These are phyloP conservation scores for Tapera naevia DNA, from an alignment of 2,797 vertebrate genomes.

Conservation along the genomic window DNA sequence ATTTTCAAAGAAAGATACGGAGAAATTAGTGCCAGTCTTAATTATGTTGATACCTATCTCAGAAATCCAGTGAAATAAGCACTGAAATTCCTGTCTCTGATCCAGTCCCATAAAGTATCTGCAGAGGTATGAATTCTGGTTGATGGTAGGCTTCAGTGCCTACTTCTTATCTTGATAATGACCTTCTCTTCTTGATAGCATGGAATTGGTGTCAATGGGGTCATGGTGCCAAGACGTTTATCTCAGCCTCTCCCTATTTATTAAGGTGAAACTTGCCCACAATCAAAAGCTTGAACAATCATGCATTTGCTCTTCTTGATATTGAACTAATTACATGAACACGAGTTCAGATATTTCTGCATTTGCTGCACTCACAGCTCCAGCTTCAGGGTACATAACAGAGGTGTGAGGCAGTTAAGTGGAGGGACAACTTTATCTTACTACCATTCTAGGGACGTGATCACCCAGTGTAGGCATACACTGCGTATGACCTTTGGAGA, in stretches of 20 bases:
- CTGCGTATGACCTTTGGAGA: fast-evolving
- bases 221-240: not conserved
- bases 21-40: not conserved
- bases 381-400: not conserved
- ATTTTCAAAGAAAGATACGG: not conserved
- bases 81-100: not conserved
- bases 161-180: not conserved
- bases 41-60: not conserved
- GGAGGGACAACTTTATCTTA: not conserved
- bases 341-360: not conserved
- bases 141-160: not conserved
- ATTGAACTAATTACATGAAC: not conserved
- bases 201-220: not conserved
- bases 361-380: not conserved
- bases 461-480: not conserved
- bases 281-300: not conserved
- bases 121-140: not conserved
- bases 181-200: not conserved
- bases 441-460: fast-evolving
- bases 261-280: not conserved
- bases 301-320: not conserved
- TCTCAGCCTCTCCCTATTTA: not conserved
- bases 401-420: not conserved
- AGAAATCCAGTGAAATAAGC: not conserved
- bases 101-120: not conserved